A percentile compares a stretch with the other conserved stretches of the same genome.
These are phyloP conservation scores for Caradrina kadenii DNA, from an alignment of 2,888 invertebrate species.

Conservation along the genomic window DNA sequence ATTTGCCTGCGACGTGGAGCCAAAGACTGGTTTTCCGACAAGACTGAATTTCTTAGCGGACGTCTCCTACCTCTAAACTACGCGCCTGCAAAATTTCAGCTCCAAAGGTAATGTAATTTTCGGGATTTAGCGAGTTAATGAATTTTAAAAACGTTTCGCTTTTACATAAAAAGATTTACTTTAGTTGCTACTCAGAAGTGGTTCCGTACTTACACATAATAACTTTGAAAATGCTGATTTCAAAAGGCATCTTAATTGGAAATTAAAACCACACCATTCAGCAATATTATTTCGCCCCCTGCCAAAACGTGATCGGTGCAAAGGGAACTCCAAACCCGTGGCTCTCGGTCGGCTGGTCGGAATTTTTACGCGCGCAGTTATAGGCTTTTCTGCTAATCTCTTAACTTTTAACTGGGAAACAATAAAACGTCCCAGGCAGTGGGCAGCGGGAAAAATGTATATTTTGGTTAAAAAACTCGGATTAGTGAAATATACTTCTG, in stretches of 20 bases:
- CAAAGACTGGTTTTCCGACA: no score
- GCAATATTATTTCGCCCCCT: not conserved
- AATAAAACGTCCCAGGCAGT: conserved; percentile 70
- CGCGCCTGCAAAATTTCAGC: no score
- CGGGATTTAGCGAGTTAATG: no score
- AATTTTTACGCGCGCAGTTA: conserved; percentile 77
- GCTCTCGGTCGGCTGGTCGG: conserved; percentile 64
- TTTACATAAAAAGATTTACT: no score
- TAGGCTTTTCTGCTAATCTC: conserved; percentile 76
- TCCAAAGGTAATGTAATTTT: no score
- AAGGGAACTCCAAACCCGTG: conserved; percentile 39
- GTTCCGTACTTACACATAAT: no score
- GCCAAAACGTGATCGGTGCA: not conserved
- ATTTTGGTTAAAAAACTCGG: conserved; percentile 54
- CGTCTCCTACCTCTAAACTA: no score
- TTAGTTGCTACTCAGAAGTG: no score
- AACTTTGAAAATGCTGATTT: no score
- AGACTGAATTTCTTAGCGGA: no score
- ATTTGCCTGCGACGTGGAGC: no score
- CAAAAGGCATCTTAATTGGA: not conserved
- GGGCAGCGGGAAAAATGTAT: conserved; percentile 52
- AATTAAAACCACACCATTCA: not conserved
- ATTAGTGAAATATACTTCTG: conserved; percentile 46
- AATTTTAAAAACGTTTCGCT: no score
- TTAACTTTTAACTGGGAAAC: conserved; percentile 80